These are phyloP conservation scores for Knipowitschia caucasica DNA, from an alignment of 2,797 vertebrate genomes.

Conservation along the genomic window DNA sequence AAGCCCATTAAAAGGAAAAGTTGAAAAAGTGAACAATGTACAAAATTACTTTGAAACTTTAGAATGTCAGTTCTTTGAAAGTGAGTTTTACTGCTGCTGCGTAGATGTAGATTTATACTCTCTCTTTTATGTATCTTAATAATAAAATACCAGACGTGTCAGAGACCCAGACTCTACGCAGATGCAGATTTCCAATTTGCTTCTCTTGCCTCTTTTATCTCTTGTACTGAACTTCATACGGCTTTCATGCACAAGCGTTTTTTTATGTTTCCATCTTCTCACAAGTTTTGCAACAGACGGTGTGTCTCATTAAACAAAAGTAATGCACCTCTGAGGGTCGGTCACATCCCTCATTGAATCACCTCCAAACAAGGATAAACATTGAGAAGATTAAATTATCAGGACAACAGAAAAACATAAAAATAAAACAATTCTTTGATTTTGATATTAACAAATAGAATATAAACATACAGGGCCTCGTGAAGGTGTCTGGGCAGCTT, in stretches of 20 bases:
- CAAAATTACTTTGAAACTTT: constrained; percentile 12
- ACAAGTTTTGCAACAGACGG: background rate
- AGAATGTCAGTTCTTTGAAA: constrained; percentile 7
- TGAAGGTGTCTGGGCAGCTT: no score
- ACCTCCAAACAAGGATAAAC: background rate
- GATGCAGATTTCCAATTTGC: constrained; percentile 6
- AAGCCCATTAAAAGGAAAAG: constrained; percentile 10
- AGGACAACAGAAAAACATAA: background rate
- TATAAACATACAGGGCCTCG: no score
- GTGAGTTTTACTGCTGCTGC: background rate
- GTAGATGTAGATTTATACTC: constrained; percentile 1
- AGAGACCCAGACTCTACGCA: background rate
- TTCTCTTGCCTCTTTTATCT: constrained; percentile 1
- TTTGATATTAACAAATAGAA: no score
- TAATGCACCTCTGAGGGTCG: background rate
- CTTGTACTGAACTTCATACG: background rate
- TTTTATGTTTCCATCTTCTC: background rate
- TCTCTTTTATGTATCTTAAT: constrained; percentile 6
- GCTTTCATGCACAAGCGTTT: background rate
- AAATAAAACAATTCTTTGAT: no score
- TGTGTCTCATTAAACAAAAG: background rate
- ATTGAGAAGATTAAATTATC: background rate
- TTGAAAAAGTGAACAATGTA: background rate
- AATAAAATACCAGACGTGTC: constrained; percentile 8
- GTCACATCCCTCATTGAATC: background rate